These are phyloP conservation scores for Isoperla grammatica DNA, from an alignment of 2,888 invertebrate species.

Conservation along the genomic window DNA sequence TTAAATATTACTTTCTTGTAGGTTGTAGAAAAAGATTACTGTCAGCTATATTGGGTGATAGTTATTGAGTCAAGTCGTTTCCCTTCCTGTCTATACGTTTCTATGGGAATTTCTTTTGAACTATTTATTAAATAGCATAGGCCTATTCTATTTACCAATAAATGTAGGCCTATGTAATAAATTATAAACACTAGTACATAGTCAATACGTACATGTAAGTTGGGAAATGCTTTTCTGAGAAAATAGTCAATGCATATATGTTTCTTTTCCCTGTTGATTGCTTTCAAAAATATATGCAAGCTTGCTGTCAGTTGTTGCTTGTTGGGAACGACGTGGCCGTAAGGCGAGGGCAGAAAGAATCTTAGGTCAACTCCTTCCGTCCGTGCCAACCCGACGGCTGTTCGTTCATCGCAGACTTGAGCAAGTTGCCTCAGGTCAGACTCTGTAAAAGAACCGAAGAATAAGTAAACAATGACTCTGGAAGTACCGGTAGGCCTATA, in stretches of 20 bases:
- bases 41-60: no score
- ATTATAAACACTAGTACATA: no score
- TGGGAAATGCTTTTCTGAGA: slow-evolving; percentile 43
- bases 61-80: no score
- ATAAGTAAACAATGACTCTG: not conserved
- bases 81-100: no score
- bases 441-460: slow-evolving; percentile 43
- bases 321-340: slow-evolving; percentile 42
- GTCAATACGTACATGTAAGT: slow-evolving; percentile 43
- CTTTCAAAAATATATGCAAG: slow-evolving; percentile 44
- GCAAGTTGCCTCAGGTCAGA: slow-evolving; percentile 66
- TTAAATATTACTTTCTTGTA: no score
- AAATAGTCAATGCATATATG: slow-evolving; percentile 49
- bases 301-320: slow-evolving; percentile 43
- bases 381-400: slow-evolving; percentile 72
- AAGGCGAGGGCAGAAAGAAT: slow-evolving; percentile 68
- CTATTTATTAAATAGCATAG: no score
- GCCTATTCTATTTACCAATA: no score
- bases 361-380: slow-evolving; percentile 61
- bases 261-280: slow-evolving; percentile 42
- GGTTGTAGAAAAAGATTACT: slow-evolving; percentile 18
- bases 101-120: no score
- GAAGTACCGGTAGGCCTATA: not conserved
- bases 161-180: no score
- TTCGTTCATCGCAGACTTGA: slow-evolving; percentile 69